These are phyloP conservation scores for Drosophila sproati DNA, from an alignment of 1,140 invertebrate genomes.

Conservation along the genomic window DNA sequence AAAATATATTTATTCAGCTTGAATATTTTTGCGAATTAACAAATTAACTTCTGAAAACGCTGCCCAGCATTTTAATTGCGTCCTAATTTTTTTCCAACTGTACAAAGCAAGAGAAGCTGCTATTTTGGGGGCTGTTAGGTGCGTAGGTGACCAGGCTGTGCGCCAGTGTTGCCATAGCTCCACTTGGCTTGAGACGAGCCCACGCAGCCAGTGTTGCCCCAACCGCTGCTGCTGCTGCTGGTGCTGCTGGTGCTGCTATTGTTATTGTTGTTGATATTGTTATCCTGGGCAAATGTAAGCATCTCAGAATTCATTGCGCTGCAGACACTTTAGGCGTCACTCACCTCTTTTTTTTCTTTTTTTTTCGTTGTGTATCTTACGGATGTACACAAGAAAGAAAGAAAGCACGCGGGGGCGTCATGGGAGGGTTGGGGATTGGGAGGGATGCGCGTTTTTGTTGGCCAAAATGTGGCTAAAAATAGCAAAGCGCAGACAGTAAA, in stretches of 20 bases:
- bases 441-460: slow-evolving; percentile 9
- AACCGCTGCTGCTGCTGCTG: slow-evolving; percentile 4
- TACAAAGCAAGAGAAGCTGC: neutral
- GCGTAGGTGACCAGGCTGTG: slow-evolving; percentile 51
- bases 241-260: neutral
- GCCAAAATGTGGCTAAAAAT: slow-evolving; percentile 54
- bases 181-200: slow-evolving; percentile 55
- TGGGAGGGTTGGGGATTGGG: neutral
- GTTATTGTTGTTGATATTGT: slow-evolving; percentile 14
- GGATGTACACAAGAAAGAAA: neutral
- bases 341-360: slow-evolving; percentile 25
- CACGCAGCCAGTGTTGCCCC: slow-evolving; percentile 51
- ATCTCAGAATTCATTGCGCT: slow-evolving; percentile 45
- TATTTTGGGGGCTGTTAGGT: neutral
- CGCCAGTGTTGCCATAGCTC: neutral
- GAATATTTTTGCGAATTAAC: no score
- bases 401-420: neutral
- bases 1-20: no score
- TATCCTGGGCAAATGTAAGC: slow-evolving; percentile 50
- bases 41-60: no score
- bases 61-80: no score
- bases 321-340: slow-evolving; percentile 53
- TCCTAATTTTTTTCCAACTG: neutral
- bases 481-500: slow-evolving; percentile 52
- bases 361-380: slow-evolving; percentile 9